phyloP scores from a whole-genome alignment of 2,888 invertebrate species.

The Lochmaea capreae region DNA sequence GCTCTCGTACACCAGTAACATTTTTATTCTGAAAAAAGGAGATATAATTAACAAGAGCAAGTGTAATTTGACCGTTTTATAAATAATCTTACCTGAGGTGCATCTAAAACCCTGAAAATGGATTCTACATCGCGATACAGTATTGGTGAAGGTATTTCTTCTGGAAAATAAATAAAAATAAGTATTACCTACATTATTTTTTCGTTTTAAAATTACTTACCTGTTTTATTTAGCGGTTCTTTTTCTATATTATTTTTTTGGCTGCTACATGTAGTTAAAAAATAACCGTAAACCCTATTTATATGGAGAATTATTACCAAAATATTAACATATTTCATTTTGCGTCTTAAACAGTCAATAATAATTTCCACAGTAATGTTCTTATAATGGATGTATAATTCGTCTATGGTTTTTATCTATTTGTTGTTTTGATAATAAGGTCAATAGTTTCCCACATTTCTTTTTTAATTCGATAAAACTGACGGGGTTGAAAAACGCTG shows the following conservation, averaged over 20 bases:
- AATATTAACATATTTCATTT: neutral
- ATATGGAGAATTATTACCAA: neutral
- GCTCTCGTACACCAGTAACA: slow-evolving; percentile 50
- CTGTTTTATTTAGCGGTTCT: neutral
- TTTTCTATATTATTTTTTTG: neutral
- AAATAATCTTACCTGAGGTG: slow-evolving; percentile 8
- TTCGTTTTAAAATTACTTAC: slow-evolving; percentile 3
- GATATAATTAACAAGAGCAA: neutral
- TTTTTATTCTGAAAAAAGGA: slow-evolving; percentile 40
- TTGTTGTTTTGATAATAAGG: neutral
- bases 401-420: too few species aligned
- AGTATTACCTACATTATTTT: too few species aligned
- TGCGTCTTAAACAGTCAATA: neutral
- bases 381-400: too few species aligned
- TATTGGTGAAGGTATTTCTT: slow-evolving; percentile 13
- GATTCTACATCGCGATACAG: slow-evolving; percentile 9
- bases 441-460: neutral
- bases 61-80: neutral
- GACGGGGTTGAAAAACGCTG: too few species aligned
- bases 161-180: neutral
- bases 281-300: neutral
- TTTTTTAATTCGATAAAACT: too few species aligned
- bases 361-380: neutral
- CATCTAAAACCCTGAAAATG: slow-evolving; percentile 9
- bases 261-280: neutral